These are phyloP conservation scores for Camelus bactrianus DNA, from an alignment of 2,113 vertebrate genomes.

Conservation along the genomic window DNA sequence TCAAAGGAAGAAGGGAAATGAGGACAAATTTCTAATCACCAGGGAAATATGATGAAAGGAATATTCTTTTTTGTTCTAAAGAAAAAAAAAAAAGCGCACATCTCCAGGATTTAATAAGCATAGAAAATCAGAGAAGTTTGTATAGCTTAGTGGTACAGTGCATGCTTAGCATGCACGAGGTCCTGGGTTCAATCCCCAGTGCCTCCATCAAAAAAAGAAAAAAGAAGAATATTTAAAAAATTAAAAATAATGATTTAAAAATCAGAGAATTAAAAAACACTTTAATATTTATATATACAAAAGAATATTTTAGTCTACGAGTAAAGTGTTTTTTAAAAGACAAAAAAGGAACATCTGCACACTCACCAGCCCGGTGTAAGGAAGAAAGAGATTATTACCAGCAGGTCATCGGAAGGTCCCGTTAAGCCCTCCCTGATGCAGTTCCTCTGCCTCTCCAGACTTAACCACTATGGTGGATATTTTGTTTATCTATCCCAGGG, in stretches of 20 bases:
- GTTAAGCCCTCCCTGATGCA: neutral
- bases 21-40: constrained; percentile 26
- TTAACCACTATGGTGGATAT: neutral
- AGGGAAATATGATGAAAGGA: neutral
- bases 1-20: neutral
- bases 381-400: neutral
- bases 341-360: neutral
- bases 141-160: too few species aligned
- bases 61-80: neutral
- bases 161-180: too few species aligned
- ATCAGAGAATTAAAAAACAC: too few species aligned
- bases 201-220: too few species aligned
- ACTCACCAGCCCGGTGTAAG: neutral
- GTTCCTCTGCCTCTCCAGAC: neutral
- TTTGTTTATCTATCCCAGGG: neutral
- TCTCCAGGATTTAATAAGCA: neutral
- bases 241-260: too few species aligned
- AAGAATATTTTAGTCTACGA: neutral
- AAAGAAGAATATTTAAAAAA: too few species aligned
- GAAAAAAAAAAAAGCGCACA: too few species aligned
- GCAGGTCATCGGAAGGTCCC: neutral
- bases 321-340: neutral
- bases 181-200: too few species aligned
- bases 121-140: neutral
- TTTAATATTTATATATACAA: neutral